Evolutionary conservation across 2,797 vertebrate genomes (phyloP).

Genomic region (Dendrocincla fuliginosa): DNA sequence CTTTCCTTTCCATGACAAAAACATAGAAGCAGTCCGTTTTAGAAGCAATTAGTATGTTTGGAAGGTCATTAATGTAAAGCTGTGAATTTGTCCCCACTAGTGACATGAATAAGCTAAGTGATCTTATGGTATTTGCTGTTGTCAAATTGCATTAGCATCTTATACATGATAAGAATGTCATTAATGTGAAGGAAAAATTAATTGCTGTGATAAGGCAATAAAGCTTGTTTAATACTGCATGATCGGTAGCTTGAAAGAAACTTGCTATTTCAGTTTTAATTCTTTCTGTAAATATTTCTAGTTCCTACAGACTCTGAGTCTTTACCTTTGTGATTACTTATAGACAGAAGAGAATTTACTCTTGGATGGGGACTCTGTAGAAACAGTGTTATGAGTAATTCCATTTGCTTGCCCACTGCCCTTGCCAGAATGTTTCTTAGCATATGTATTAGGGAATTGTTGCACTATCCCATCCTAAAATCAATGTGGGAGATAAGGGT

Average conservation of each 20-base stretch:
- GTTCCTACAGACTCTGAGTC: background rate
- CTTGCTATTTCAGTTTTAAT: background rate
- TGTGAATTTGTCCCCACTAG: slow-evolving; percentile 1
- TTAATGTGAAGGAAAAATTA: slow-evolving; percentile 58
- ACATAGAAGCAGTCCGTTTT: background rate
- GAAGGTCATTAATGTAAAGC: background rate
- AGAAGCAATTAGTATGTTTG: background rate
- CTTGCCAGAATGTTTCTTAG: background rate
- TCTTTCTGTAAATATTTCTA: slow-evolving; percentile 1
- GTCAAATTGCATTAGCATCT: slow-evolving; percentile 46
- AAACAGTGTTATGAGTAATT: background rate
- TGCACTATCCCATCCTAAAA: background rate
- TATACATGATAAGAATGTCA: slow-evolving; percentile 33
- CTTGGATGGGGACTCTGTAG: background rate
- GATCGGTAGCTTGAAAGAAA: slow-evolving; percentile 20
- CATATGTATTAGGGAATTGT: background rate
- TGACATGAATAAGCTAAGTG: slow-evolving; percentile 17
- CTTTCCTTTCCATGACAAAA: background rate
- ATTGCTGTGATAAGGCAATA: slow-evolving; percentile 46
- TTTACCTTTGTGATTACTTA: slow-evolving; percentile 3
- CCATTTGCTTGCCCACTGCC: background rate
- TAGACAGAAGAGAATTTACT: background rate
- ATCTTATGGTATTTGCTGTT: slow-evolving; percentile 11
- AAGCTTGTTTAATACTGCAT: slow-evolving; percentile 18
- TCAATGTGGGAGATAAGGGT: background rate